Evolutionary conservation across 1,140 invertebrate genomes (phyloP).

Genomic region (Neotoxoptera formosana): DNA sequence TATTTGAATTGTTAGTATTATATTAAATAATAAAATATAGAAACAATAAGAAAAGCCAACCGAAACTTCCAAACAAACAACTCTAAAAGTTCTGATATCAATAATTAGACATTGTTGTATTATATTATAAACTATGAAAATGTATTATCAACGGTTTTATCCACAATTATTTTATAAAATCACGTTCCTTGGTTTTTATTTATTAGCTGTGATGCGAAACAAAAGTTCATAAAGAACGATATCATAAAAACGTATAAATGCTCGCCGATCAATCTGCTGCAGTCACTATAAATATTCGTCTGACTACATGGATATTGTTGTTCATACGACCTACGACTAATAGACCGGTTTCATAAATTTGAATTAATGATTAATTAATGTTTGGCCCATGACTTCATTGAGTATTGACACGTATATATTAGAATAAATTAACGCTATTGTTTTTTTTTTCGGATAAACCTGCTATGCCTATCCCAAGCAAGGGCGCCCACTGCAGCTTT

Average conservation of each 20-base stretch:
- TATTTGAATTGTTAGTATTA: neutral
- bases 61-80: neutral
- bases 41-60: neutral
- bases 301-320: neutral
- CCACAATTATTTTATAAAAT: neutral
- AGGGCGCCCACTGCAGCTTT: neutral
- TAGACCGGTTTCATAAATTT: neutral
- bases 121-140: neutral
- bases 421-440: neutral
- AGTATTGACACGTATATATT: neutral
- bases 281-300: neutral
- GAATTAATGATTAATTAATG: conserved; percentile 7
- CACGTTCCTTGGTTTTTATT: neutral
- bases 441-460: neutral
- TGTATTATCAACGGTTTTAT: neutral
- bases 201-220: neutral
- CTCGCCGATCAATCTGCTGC: neutral
- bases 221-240: neutral
- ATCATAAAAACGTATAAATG: neutral
- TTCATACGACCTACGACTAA: neutral
- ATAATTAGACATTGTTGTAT: neutral
- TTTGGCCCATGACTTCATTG: neutral
- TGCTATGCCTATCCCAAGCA: neutral
- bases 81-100: neutral
- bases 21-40: neutral